These are phyloP conservation scores for Neosilurus hyrtlii DNA, from an alignment of 2,797 vertebrate genomes.

Conservation along the genomic window DNA sequence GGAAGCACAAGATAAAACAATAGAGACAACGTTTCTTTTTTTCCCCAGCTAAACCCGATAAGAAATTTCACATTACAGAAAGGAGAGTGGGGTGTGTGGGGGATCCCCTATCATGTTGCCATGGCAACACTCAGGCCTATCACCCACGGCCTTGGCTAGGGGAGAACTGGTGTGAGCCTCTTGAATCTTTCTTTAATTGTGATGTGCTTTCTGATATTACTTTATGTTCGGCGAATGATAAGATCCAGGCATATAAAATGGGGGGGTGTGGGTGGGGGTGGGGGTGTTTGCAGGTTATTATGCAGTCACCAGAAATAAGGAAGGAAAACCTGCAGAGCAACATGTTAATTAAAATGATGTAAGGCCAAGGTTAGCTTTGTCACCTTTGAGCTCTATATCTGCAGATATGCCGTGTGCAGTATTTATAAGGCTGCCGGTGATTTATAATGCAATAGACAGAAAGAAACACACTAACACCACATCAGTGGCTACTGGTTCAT, in stretches of 20 bases:
- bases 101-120: constrained; percentile 37
- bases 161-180: constrained; percentile 25
- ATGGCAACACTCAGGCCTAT: constrained; percentile 51
- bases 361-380: not conserved
- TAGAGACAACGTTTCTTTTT: constrained; percentile 28
- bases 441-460: not conserved
- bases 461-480: not conserved
- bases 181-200: constrained; percentile 30
- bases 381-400: not conserved
- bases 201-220: constrained; percentile 34
- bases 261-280: not conserved
- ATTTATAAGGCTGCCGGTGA: constrained; percentile 16
- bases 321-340: not conserved
- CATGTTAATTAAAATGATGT: not conserved
- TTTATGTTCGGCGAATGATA: constrained; percentile 7
- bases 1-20: constrained; percentile 52
- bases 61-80: constrained; percentile 51
- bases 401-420: constrained; percentile 14
- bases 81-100: not conserved
- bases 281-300: not conserved
- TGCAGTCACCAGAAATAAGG: not conserved
- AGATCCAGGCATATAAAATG: not conserved
- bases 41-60: constrained; percentile 45
- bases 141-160: constrained; percentile 38
- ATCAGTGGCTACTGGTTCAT: constrained; percentile 25